Percentiles rank a stretch among this genome's conserved stretches.
phyloP scores from a whole-genome alignment of 2,888 invertebrate genomes.

The Leptinotarsa tumamoca region DNA sequence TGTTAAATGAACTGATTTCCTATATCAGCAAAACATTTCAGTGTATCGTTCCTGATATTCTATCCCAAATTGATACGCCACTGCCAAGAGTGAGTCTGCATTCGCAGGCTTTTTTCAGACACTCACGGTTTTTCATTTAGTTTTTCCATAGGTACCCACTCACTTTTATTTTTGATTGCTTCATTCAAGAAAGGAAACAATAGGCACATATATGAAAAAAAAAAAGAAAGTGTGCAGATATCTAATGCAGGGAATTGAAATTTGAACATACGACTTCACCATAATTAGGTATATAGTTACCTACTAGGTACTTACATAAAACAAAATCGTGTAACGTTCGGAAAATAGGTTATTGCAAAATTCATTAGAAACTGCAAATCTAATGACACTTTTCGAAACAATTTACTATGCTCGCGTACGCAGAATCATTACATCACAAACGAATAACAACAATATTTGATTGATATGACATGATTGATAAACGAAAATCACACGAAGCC shows the following conservation, averaged over 20 bases:
- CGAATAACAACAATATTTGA: slow-evolving; percentile 41
- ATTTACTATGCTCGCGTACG: slow-evolving; percentile 42
- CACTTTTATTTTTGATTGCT: too few species aligned
- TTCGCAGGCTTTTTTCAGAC: not conserved
- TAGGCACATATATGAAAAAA: not conserved
- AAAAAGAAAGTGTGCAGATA: too few species aligned
- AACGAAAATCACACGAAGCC: slow-evolving; percentile 33
- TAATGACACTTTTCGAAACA: slow-evolving; percentile 41
- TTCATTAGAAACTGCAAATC: slow-evolving; percentile 42
- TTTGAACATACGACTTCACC: not conserved
- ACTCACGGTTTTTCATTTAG: not conserved
- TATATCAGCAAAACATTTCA: too few species aligned
- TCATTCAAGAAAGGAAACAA: not conserved
- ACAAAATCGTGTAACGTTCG: slow-evolving; percentile 38
- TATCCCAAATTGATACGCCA: not conserved
- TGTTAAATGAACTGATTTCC: too few species aligned
- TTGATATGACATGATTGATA: slow-evolving; percentile 26
- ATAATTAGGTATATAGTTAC: not conserved
- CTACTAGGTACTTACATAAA: slow-evolving; percentile 25
- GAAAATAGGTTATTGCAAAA: slow-evolving; percentile 47
- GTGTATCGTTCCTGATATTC: too few species aligned
- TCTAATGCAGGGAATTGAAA: too few species aligned
- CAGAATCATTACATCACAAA: slow-evolving; percentile 61
- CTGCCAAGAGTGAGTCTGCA: not conserved
- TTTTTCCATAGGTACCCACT: not conserved